These are phyloP conservation scores for Cettia cetti DNA, from an alignment of 2,113 vertebrate species.

Conservation along the genomic window DNA sequence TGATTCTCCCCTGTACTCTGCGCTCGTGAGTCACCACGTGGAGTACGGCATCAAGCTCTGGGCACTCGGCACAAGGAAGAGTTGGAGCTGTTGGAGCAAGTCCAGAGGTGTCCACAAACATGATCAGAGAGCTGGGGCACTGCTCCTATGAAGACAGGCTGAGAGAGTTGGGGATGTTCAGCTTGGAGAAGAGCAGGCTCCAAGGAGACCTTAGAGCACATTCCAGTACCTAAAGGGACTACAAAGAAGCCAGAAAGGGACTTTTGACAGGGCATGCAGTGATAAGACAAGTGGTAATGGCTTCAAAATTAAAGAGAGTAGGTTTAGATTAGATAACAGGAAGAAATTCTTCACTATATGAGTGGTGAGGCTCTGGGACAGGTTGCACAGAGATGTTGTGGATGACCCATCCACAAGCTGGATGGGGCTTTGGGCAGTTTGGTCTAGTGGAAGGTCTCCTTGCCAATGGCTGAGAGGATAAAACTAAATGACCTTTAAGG, in stretches of 20 bases:
- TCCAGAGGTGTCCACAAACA: background rate
- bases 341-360: background rate
- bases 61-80: background rate
- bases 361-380: background rate
- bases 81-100: background rate
- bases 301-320: background rate
- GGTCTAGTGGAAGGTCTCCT: background rate
- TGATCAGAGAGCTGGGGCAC: background rate
- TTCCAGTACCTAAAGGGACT: background rate
- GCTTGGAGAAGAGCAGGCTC: background rate
- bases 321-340: background rate
- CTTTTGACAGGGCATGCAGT: background rate
- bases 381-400: background rate
- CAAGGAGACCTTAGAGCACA: background rate
- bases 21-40: fast-evolving
- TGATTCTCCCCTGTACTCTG: background rate
- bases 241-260: background rate
- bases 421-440: background rate
- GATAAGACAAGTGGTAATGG: background rate
- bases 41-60: background rate
- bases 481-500: background rate
- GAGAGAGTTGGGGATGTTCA: background rate
- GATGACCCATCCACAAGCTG: background rate
- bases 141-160: background rate
- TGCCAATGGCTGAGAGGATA: background rate